Evolutionary conservation across 2,113 vertebrate species (phyloP), one percentile per base, ranked within the genome.

Genomic region (Sander lucioperca): DNA sequence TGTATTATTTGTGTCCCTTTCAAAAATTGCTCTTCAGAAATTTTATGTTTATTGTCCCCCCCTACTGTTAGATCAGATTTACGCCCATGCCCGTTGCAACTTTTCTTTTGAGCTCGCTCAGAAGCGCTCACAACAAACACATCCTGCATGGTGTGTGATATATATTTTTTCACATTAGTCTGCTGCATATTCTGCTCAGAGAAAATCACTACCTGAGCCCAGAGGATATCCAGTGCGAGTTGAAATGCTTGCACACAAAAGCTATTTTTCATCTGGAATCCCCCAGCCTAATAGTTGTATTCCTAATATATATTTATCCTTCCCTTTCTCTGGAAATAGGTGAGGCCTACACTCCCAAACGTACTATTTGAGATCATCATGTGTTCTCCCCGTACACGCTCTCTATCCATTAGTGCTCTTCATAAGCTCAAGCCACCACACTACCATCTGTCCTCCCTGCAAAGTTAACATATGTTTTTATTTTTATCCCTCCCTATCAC

Each of bases 321-420:
- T 57, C 45, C 18, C n/a, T 53, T 72, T 69, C 43, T 65, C 75
- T 43, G 72, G 78, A 63, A 89, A 87, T 43, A 81, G 82, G 82
- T 78, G 74, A 87, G 64, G 54, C 74, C 51, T 59, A 16, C 57
- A 23, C 69, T 91, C 91, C 91, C 90, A 74, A 74, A 85, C 56
- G 90, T 56, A 65, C 90, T 19, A 89, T 94, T 90, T 91, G 56
- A 73, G 87, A 82, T 84, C 82, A 92, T 92, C 82, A 81, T 88
- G 84, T 79, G 75, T 86, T 77, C 85, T 87, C 84, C 72, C 79
- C 3, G 63, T 68, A 63, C 81, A 70, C 82, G 63, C 70, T 83
- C 85, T 82, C 81, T 75, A 72, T 90, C 82, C 84, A 88, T 91
- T 93, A 91, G 72, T 67, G 87, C 56, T 80, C 23, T 59, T 84